Percentiles rank a stretch among this genome's conserved stretches.
These are phyloP conservation scores for Drosophila demipolita DNA, from an alignment of 2,888 invertebrate species.

Conservation along the genomic window DNA sequence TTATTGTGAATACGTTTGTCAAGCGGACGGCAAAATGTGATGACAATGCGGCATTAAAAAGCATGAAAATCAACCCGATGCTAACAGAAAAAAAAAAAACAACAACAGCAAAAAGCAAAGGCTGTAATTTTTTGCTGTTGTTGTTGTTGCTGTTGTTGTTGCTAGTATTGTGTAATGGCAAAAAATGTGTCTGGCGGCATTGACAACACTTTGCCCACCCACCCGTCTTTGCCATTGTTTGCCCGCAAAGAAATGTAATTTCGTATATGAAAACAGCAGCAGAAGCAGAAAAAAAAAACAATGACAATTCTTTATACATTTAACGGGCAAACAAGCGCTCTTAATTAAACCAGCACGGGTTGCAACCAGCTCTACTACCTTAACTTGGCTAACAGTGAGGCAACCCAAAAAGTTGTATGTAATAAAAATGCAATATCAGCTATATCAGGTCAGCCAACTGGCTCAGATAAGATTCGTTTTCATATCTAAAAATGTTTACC, in stretches of 20 bases:
- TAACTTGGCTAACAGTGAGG: constrained; percentile 63
- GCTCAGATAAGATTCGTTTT: constrained; percentile 32
- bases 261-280: constrained; percentile 40
- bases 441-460: constrained; percentile 16
- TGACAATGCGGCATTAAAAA: constrained; percentile 74
- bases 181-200: constrained; percentile 58
- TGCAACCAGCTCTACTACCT: constrained; percentile 70
- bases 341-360: constrained; percentile 61
- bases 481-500: constrained; percentile 15
- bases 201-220: constrained; percentile 49
- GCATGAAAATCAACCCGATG: constrained; percentile 63
- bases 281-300: constrained; percentile 33
- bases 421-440: constrained; percentile 18
- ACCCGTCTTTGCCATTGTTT: constrained; percentile 37
- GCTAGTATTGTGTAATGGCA: constrained; percentile 69
- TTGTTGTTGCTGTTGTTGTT: constrained; percentile 28
- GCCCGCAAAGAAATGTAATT: constrained; percentile 64
- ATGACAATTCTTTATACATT: constrained; percentile 63
- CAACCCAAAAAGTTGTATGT: constrained; percentile 5
- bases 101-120: constrained; percentile 9
- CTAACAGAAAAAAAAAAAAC: constrained; percentile 25
- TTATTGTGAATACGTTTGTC: constrained; percentile 37
- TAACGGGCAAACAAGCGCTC: constrained; percentile 41
- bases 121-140: constrained; percentile 26
- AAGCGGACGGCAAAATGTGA: constrained; percentile 61